Base-by-base conservation (phyloP, 2,797 vertebrate genomes). In the Typhlichthys subterraneus region DNA sequence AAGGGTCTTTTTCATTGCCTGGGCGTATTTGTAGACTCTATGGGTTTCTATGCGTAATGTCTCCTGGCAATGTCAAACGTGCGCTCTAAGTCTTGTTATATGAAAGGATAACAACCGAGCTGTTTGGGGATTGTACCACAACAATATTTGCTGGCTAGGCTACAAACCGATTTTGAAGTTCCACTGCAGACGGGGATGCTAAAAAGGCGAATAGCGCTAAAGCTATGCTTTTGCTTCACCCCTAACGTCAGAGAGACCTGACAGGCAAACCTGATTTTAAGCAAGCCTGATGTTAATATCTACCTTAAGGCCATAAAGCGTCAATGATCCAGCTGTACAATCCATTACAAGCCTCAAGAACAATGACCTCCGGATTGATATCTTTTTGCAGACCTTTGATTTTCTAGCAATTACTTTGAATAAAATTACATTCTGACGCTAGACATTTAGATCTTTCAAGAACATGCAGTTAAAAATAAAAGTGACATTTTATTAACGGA, bases 11-110 rank as follows among this genome's bases (percentile, higher is more conserved):
- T 88, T 64, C 38, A 42, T 78, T 76, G 73, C 61, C 29, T 48
- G 63, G 78, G 62, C 75, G 72, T 77, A 72, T 68, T 63, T 65
- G 70, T 70, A 73, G 63, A 50, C 80, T 80, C 23, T 23, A 23
- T 65, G 73, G 76, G 64, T 79, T 80, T 80, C 69, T 59, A 81
- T 85, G 72, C 62, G 63, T 85, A 84, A 86, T 85, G 84, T 82
- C 78, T 85, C 80, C 71, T 84, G 84, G 85, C 82, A 80, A 67
- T 8, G 73, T 52, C 59, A 31, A 1, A 4, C 69, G 64, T 71
- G 45, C 75, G 85, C 79, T 75, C 73, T 75, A 61, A 29, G 70
- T 88, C 78, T 77, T 75, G 73, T 74, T 79, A 70, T 75, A 68
- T 82, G 82, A 87, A 80, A 77, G 79, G 62, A 71, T 81, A 82